Evolutionary conservation across 2,797 vertebrate genomes (phyloP).

Genomic region (Aldrovandia affinis): DNA sequence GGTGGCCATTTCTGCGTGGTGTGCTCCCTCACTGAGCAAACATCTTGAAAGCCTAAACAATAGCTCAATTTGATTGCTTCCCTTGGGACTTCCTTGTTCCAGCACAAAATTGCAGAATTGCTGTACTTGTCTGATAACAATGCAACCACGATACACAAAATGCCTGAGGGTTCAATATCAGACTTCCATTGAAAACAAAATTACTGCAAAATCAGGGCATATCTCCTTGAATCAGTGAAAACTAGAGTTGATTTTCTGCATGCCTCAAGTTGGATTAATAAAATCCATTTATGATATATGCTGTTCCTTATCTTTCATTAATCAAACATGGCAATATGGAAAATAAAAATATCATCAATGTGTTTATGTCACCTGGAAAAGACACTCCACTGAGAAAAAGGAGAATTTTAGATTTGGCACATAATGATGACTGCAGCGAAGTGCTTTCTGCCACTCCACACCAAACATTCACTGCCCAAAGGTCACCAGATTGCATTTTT

Average conservation of each 20-base stretch:
- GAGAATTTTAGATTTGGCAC: no score
- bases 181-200: not conserved
- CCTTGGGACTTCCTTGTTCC: slow-evolving; percentile 13
- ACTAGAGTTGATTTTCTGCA: slow-evolving; percentile 4
- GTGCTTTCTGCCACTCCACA: no score
- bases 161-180: slow-evolving; percentile 12
- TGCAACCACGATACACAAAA: not conserved
- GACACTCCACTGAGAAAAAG: no score
- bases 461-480: no score
- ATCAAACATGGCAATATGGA: not conserved
- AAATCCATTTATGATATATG: no score
- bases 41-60: slow-evolving; percentile 1
- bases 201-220: slow-evolving; percentile 3
- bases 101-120: slow-evolving; percentile 25
- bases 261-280: no score
- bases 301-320: not conserved
- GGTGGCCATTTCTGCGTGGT: not conserved
- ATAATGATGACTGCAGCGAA: no score
- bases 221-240: slow-evolving; percentile 12
- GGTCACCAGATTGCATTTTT: no score
- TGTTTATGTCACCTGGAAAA: not conserved
- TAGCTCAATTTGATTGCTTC: not conserved
- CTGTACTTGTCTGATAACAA: slow-evolving; percentile 32
- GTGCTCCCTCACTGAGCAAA: slow-evolving; percentile 11
- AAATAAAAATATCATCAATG: not conserved